Conservation (phyloP, 1,140 invertebrate species). For the Neodiprion fabricii region DNA sequence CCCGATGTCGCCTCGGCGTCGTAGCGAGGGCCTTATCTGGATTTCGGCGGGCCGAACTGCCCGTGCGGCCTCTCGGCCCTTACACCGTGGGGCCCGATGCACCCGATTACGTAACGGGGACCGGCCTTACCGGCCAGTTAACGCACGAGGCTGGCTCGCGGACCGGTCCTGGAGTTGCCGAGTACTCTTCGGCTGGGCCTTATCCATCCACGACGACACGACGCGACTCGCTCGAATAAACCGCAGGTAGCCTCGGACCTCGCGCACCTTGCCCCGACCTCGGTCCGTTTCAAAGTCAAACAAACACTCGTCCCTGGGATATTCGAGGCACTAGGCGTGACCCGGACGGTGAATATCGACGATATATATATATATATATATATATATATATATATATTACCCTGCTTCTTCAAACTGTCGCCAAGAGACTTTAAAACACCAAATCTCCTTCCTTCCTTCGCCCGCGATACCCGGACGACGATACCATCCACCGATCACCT, state of each 20-base stretch:
- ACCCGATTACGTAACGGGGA: conserved; percentile 1
- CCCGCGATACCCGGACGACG: no score
- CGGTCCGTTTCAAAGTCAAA: background rate
- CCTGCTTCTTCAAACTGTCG: no score
- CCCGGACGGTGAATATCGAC: no score
- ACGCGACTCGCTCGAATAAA: background rate
- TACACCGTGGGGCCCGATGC: background rate
- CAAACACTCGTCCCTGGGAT: background rate
- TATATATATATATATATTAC: no score
- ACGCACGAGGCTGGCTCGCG: background rate
- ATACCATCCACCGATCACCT: no score
- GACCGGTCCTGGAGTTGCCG: conserved; percentile 3
- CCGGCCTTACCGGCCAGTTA: background rate
- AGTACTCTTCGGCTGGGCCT: background rate
- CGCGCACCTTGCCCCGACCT: background rate
- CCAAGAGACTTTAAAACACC: no score
- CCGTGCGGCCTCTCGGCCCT: background rate
- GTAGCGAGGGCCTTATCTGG: background rate
- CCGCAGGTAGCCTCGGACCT: background rate
- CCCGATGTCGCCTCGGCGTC: no score
- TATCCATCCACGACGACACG: background rate
- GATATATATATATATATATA: no score
- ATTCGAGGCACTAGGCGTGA: background rate
- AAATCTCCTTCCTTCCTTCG: no score
- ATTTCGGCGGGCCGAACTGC: background rate